Percentiles rank a stretch among this genome's conserved stretches.
Evolutionary conservation across 53 echinoderm and acorn worm species (phyloP).

Genomic region (Holothuria scabra): DNA sequence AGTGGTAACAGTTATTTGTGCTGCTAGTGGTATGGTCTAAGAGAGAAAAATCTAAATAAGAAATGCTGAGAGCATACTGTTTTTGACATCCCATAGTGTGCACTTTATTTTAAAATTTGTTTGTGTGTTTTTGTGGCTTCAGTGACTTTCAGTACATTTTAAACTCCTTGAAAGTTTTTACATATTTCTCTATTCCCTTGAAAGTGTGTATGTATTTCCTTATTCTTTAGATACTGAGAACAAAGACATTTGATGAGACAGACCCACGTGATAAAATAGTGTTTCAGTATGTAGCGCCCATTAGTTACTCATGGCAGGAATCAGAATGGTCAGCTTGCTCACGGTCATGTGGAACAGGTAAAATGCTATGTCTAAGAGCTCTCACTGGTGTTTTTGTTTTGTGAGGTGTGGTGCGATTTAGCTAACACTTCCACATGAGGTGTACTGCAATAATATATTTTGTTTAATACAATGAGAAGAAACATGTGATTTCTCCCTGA

Average conservation of each 20-base stretch:
- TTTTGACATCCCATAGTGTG: too few relatives aligned
- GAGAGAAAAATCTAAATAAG: too few relatives aligned
- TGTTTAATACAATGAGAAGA: too few relatives aligned
- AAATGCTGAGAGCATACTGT: too few relatives aligned
- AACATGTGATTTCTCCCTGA: too few relatives aligned
- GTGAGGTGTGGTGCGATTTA: too few relatives aligned
- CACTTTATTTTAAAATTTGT: neutral
- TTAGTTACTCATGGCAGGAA: constrained; percentile 62
- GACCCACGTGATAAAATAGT: constrained; percentile 64
- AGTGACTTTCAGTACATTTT: too few relatives aligned
- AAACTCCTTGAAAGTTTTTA: too few relatives aligned
- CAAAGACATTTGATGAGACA: constrained; percentile 18
- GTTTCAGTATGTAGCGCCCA: constrained; percentile 69
- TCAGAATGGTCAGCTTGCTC: constrained; percentile 71
- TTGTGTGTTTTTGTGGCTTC: neutral
- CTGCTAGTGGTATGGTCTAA: too few relatives aligned
- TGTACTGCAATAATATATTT: too few relatives aligned
- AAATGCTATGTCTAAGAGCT: constrained; percentile 4
- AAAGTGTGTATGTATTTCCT: neutral
- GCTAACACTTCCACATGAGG: too few relatives aligned
- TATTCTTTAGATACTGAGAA: constrained; percentile 64
- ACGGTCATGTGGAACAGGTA: constrained; percentile 78
- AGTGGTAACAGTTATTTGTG: too few relatives aligned
- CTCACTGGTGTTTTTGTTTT: neutral
- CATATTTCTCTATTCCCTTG: neutral